phyloP scores from a whole-genome alignment of 2,888 invertebrate species.

The Trachelus stipa region DNA sequence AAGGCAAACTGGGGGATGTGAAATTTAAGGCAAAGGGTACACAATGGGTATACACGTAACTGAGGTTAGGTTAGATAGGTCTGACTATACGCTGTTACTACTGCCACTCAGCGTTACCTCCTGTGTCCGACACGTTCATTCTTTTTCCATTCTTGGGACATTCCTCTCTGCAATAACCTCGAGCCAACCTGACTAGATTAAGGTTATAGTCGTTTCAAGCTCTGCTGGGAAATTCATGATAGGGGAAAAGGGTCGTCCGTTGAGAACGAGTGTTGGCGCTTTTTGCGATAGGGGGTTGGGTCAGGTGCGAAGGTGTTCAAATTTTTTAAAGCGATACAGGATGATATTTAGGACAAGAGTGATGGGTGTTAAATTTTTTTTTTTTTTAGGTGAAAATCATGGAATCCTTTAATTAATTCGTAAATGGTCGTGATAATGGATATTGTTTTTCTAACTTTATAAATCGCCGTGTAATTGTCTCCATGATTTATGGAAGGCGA shows the following conservation, averaged over 20 bases:
- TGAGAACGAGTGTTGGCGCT: not conserved
- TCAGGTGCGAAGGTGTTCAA: not conserved
- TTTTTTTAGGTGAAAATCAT: not conserved
- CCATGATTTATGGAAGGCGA: not conserved
- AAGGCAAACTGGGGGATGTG: not conserved
- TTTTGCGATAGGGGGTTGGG: not conserved
- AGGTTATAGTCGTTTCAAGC: conserved; percentile 1
- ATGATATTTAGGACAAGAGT: not conserved
- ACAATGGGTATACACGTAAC: not conserved
- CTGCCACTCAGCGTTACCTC: conserved; percentile 32
- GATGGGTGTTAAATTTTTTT: not conserved
- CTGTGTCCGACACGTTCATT: conserved; percentile 33
- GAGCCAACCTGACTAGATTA: not conserved
- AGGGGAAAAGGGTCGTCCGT: not conserved
- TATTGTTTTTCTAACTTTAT: not conserved
- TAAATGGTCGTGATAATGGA: not conserved
- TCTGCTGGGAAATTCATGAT: conserved; percentile 6
- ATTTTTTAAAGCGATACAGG: not conserved
- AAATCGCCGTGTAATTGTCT: not conserved
- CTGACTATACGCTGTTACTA: not conserved
- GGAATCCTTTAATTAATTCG: not conserved
- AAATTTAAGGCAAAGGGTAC: not conserved
- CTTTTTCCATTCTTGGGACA: conserved; percentile 19
- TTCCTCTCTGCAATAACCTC: not conserved
- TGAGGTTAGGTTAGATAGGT: not conserved